These are phyloP conservation scores for Hyposoter dolosus DNA, from an alignment of 2,888 invertebrate genomes.

Conservation along the genomic window DNA sequence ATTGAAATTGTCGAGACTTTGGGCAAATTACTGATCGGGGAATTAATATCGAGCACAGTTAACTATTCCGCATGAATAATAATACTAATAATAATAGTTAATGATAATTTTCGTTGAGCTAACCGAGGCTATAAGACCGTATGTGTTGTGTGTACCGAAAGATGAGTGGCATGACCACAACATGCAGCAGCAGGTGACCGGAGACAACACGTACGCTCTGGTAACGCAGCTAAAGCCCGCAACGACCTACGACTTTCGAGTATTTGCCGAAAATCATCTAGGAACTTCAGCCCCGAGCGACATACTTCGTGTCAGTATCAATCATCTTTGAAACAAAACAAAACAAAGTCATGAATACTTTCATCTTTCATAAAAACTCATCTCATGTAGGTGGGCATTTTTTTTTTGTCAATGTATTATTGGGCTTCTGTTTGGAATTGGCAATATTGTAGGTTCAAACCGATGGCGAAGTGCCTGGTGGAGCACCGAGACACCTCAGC, in stretches of 20 bases:
- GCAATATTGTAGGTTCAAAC: slow-evolving; percentile 84
- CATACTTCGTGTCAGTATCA: slow-evolving; percentile 85
- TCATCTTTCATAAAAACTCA: slow-evolving; percentile 53
- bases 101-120: slow-evolving; percentile 33
- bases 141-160: slow-evolving; percentile 78
- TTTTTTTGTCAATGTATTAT: slow-evolving; percentile 15
- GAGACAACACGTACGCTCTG: slow-evolving; percentile 86
- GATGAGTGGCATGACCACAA: slow-evolving; percentile 87
- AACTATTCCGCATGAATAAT: background rate
- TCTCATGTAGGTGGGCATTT: slow-evolving; percentile 42
- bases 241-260: slow-evolving; percentile 87
- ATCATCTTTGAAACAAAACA: slow-evolving; percentile 64
- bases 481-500: slow-evolving; percentile 89
- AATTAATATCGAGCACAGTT: background rate
- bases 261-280: slow-evolving; percentile 88
- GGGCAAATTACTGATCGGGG: background rate
- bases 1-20: background rate
- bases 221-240: slow-evolving; percentile 87
- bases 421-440: slow-evolving; percentile 39
- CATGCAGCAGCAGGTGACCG: slow-evolving; percentile 86
- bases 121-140: slow-evolving; percentile 61
- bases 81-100: slow-evolving; percentile 25
- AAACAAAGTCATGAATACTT: slow-evolving; percentile 34
- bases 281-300: slow-evolving; percentile 88
- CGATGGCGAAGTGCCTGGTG: slow-evolving; percentile 89